These are phyloP conservation scores for Gallinago paraguaiae DNA, from an alignment of 2,113 vertebrate species.

Conservation along the genomic window DNA sequence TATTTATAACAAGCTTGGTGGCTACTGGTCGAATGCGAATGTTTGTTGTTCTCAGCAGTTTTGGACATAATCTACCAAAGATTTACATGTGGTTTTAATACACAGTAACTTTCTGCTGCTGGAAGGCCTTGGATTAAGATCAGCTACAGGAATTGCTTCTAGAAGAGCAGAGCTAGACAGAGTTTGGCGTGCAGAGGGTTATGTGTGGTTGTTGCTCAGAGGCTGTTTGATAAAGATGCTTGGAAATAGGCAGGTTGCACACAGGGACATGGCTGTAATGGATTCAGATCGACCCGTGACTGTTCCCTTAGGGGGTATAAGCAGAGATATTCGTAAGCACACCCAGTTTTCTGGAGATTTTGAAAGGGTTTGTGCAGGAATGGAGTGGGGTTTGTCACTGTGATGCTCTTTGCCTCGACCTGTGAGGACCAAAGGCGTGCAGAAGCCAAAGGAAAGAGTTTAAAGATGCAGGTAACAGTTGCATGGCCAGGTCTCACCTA, in stretches of 20 bases:
- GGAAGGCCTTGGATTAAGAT: neutral
- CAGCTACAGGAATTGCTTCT: neutral
- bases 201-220: neutral
- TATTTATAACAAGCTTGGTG: neutral
- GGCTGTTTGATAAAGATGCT: neutral
- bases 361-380: neutral
- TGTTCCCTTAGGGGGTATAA: neutral
- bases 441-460: neutral
- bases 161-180: neutral
- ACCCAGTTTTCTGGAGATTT: neutral
- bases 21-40: conserved; percentile 12
- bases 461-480: neutral
- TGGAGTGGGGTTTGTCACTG: neutral
- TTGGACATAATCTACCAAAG: conserved; percentile 2
- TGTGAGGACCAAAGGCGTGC: neutral
- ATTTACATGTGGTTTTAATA: conserved; percentile 34
- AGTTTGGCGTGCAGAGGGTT: neutral
- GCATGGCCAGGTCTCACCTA: neutral
- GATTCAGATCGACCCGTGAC: neutral
- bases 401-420: neutral
- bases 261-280: neutral
- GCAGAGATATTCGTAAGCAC: neutral
- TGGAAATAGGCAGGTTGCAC: neutral
- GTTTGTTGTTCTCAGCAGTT: conserved; percentile 39
- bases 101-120: conserved; percentile 22